Conservation (phyloP, 2,797 vertebrate genomes). For the Chromobotia macracanthus region DNA sequence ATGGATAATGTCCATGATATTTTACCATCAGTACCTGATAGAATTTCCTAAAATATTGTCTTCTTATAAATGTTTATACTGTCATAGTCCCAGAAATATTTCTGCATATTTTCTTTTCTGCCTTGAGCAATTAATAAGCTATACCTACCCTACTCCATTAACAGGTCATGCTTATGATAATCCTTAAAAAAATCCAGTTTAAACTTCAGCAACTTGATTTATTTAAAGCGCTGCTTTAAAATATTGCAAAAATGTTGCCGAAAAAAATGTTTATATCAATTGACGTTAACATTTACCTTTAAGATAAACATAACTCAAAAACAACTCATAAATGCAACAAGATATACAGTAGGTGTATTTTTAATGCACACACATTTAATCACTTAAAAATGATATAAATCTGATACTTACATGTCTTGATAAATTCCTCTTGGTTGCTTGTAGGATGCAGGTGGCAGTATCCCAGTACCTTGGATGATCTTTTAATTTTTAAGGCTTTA, state of each 20-base stretch:
- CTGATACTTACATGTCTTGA: not conserved
- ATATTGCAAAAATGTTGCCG: not conserved
- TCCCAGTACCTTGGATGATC: conserved; percentile 21
- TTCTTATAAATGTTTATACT: too few species aligned
- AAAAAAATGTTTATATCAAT: not conserved
- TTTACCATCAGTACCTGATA: not conserved
- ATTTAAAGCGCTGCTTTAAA: not conserved
- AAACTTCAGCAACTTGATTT: not conserved
- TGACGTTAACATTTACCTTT: not conserved
- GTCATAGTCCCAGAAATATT: not conserved
- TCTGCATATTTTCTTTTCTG: not conserved
- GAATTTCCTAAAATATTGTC: too few species aligned
- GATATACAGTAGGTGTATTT: not conserved
- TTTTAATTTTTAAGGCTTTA: conserved; percentile 23
- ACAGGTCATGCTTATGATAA: not conserved
- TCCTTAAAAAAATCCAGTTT: not conserved
- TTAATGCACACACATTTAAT: not conserved
- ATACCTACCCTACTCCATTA: not conserved
- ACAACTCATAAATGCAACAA: not conserved
- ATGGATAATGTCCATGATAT: not conserved
- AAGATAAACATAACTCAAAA: not conserved
- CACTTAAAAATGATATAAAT: not conserved
- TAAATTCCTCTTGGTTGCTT: conserved; percentile 6
- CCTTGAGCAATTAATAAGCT: not conserved
- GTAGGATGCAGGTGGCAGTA: conserved; percentile 6